Percentiles rank a stretch among this genome's conserved stretches.
phyloP scores from a whole-genome alignment of 2,797 vertebrate species.

The Acomys russatus region DNA sequence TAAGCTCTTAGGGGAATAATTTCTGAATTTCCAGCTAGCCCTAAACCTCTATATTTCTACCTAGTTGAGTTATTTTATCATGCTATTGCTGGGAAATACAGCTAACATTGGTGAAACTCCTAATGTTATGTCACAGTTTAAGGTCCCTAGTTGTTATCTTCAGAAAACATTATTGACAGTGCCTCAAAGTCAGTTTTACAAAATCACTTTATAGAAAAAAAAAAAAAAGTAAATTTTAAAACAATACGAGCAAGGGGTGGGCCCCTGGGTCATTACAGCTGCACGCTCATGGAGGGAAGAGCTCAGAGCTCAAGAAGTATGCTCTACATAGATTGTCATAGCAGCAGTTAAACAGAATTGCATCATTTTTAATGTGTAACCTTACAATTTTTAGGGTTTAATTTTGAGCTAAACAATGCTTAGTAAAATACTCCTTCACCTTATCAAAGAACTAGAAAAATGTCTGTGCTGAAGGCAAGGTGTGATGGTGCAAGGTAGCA shows the following conservation, averaged over 20 bases:
- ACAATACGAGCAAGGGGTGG: background rate
- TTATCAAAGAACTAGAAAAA: conserved; percentile 59
- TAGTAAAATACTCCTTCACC: conserved; percentile 50
- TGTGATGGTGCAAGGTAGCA: background rate
- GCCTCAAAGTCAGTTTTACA: conserved; percentile 82
- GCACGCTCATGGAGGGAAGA: too few relatives aligned
- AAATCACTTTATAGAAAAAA: conserved; percentile 80
- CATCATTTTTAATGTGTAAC: background rate
- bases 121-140: conserved; percentile 82
- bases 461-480: background rate
- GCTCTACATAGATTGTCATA: background rate
- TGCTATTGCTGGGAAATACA: conserved; percentile 75
- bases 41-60: conserved; percentile 81
- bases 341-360: background rate
- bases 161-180: conserved; percentile 80
- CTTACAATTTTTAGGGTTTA: conserved; percentile 41
- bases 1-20: conserved; percentile 72
- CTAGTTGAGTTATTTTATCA: conserved; percentile 81
- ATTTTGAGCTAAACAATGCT: conserved; percentile 47
- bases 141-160: conserved; percentile 80
- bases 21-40: conserved; percentile 71
- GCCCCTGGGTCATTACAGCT: background rate
- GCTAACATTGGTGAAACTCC: conserved; percentile 79
- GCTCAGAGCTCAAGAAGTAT: background rate
- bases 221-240: background rate